Evolutionary conservation across 2,797 vertebrate genomes (phyloP), one percentile per base, ranked within the genome.

Genomic region (Sebastes miniatus): DNA sequence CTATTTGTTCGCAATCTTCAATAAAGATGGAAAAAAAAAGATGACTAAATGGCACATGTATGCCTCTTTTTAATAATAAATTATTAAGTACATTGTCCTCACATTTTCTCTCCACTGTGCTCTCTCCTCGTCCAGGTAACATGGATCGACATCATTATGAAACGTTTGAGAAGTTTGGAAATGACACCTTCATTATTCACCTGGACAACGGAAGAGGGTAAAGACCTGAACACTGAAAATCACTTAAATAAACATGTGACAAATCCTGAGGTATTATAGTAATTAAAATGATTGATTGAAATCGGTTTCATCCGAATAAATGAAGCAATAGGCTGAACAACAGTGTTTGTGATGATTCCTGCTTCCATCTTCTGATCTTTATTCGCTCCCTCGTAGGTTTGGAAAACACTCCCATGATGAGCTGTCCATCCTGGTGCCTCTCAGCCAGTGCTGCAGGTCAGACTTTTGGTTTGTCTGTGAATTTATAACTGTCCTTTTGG

Each of bases 81-180:
- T n/a, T 1, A 14, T 20, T 1, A 27, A 69, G 8, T 14, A 25
- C 27, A 12, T 12, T 2, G 6, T 34, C 58, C 16, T 29, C 20
- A 32, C 6, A 22, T 59, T 27, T 58, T 4, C 39, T 74, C 34
- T 39, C 61, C 32, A 25, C 36, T 66, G 11, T 20, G 27, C 68
- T 24, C 43, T 81, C 29, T 71, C 7, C 57, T 50, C 27, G 1
- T 24, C 0, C 88, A 99, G 99, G 99, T 50, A 99, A 99, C 88
- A 99, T 99, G 99, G 98, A 99, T 89, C 97, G 99, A 11, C 99
- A 99, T 85, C 99, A 99, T 92, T 99, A 99, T 0, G 99, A 99
- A 91, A 99, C 99, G 0, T 99, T 99, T 76, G 98, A 99, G 95
- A 99, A 99, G 93, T 99, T 99, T 87, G 99, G 98, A 76, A 99